phyloP scores from a whole-genome alignment of 2,797 vertebrate species.

The Cygnus olor region DNA sequence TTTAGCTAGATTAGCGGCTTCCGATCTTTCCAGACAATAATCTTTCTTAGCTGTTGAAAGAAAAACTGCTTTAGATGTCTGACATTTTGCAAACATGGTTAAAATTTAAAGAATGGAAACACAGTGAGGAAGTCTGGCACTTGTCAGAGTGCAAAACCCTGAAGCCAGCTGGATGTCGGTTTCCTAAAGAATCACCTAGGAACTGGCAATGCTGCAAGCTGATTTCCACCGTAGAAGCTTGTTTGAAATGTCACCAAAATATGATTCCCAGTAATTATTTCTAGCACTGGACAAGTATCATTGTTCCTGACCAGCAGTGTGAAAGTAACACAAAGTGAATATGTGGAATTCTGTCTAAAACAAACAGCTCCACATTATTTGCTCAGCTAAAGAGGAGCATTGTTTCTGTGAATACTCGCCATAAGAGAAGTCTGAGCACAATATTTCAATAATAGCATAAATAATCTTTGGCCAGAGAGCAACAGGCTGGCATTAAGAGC shows the following conservation, averaged over 20 bases:
- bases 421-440: constrained; percentile 27
- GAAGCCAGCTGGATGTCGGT: neutral
- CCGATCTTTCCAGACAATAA: constrained; percentile 3
- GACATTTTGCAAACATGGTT: constrained; percentile 43
- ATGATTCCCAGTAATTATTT: constrained; percentile 46
- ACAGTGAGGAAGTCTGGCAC: neutral
- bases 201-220: neutral
- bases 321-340: constrained; percentile 63
- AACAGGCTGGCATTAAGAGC: neutral
- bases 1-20: neutral
- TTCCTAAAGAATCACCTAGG: constrained; percentile 1
- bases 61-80: constrained; percentile 32
- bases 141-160: neutral
- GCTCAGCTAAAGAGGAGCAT: constrained; percentile 16
- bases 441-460: constrained; percentile 42
- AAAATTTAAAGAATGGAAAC: constrained; percentile 38
- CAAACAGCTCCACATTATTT: constrained; percentile 40
- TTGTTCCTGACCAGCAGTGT: constrained; percentile 57
- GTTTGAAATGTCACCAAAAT: constrained; percentile 26
- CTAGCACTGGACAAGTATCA: neutral
- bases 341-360: constrained; percentile 62
- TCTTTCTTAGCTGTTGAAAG: neutral
- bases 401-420: constrained; percentile 42
- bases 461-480: constrained; percentile 44
- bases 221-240: constrained; percentile 18